phyloP scores from a whole-genome alignment of 2,113 vertebrate genomes.

The Otus sunia region DNA sequence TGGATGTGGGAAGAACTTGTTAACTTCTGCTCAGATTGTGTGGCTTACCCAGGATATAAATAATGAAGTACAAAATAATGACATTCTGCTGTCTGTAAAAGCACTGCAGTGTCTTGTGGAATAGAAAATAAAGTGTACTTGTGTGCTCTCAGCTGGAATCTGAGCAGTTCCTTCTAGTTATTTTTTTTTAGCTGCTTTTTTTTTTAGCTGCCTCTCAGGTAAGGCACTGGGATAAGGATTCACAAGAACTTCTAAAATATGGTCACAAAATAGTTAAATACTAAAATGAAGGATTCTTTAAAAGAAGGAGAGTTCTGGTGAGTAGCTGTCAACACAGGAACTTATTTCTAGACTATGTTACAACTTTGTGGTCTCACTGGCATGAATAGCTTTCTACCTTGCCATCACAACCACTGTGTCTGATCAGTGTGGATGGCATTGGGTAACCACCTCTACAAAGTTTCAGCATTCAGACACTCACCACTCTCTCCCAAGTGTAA shows the following conservation, averaged over 20 bases:
- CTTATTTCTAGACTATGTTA: background rate
- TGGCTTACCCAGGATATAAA: background rate
- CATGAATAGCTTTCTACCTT: background rate
- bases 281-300: background rate
- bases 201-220: background rate
- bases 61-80: background rate
- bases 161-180: background rate
- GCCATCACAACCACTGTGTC: accelerated
- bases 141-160: background rate
- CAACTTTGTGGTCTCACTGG: background rate
- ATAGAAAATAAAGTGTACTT: background rate
- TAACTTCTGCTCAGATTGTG: background rate
- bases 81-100: background rate
- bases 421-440: background rate
- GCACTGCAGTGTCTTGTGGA: background rate
- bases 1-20: background rate
- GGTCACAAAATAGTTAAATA: background rate
- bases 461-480: background rate
- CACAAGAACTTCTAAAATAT: background rate
- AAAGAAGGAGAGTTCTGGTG: background rate
- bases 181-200: background rate
- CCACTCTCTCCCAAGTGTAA: background rate
- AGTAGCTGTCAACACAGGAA: background rate
- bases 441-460: background rate
- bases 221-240: background rate